These are phyloP conservation scores for Cotesia congregata DNA, from an alignment of 2,888 invertebrate species.

Conservation along the genomic window DNA sequence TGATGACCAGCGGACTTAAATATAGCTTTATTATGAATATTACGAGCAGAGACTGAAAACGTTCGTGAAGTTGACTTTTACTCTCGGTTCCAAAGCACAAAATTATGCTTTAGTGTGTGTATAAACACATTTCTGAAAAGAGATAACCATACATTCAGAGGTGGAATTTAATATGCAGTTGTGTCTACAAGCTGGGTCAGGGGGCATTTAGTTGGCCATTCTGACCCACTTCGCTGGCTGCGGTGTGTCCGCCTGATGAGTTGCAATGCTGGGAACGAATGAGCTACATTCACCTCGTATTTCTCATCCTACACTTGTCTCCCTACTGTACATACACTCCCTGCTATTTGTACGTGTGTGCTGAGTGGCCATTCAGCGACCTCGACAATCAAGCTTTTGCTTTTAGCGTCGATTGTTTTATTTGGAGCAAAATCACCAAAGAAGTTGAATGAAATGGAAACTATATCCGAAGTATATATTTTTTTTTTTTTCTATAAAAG, in stretches of 20 bases:
- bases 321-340: not conserved
- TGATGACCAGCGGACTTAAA: too few species aligned
- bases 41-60: not conserved
- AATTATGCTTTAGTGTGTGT: not conserved
- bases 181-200: conserved; percentile 14
- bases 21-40: not conserved
- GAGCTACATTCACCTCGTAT: conserved; percentile 4
- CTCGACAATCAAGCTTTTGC: conserved; percentile 20
- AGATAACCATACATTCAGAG: not conserved
- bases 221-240: conserved; percentile 33
- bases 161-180: conserved; percentile 36
- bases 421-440: too few species aligned
- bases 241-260: conserved; percentile 15
- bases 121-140: not conserved
- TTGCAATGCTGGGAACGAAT: conserved; percentile 10
- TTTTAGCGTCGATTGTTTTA: conserved; percentile 4
- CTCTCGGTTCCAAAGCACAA: not conserved
- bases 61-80: not conserved
- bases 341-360: not conserved
- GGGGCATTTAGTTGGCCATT: conserved; percentile 32
- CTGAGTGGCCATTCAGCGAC: conserved; percentile 9
- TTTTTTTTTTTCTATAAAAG: too few species aligned
- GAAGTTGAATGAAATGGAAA: too few species aligned
- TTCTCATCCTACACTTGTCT: conserved; percentile 7
- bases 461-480: too few species aligned